Evolutionary conservation across 2,888 invertebrate genomes (phyloP).

Genomic region (Shargacucullia verbasci): DNA sequence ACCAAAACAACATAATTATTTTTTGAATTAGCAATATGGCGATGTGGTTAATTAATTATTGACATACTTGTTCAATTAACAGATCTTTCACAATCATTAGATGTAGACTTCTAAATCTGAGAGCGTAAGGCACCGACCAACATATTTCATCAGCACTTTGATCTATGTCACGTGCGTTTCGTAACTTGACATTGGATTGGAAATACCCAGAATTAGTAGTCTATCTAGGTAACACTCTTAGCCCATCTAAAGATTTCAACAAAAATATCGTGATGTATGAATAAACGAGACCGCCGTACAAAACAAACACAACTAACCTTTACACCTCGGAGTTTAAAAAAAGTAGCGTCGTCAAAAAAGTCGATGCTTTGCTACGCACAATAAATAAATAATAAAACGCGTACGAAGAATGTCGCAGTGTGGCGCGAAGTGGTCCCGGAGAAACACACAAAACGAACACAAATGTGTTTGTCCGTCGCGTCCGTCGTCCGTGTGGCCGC

Average conservation of each 20-base stretch:
- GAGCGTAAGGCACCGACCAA: background rate
- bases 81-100: slow-evolving; percentile 1
- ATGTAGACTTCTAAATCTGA: background rate
- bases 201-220: slow-evolving; percentile 24
- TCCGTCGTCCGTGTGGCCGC: slow-evolving; percentile 58
- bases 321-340: slow-evolving; percentile 65
- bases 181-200: slow-evolving; percentile 12
- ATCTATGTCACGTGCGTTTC: slow-evolving; percentile 2
- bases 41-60: no score
- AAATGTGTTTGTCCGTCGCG: slow-evolving; percentile 56
- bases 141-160: background rate
- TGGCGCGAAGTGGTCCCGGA: slow-evolving; percentile 74
- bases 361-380: slow-evolving; percentile 54
- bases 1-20: background rate
- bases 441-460: slow-evolving; percentile 65
- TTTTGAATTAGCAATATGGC: no score
- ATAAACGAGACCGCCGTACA: slow-evolving; percentile 56
- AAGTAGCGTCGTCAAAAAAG: slow-evolving; percentile 69
- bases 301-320: slow-evolving; percentile 69
- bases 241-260: slow-evolving; percentile 33
- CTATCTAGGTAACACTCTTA: slow-evolving; percentile 34
- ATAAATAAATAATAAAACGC: slow-evolving; percentile 67
- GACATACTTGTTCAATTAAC: no score
- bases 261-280: slow-evolving; percentile 59
- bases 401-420: slow-evolving; percentile 75